phyloP scores from a whole-genome alignment of 1,140 invertebrate genomes.

The Holcopasites calliopsidis region DNA sequence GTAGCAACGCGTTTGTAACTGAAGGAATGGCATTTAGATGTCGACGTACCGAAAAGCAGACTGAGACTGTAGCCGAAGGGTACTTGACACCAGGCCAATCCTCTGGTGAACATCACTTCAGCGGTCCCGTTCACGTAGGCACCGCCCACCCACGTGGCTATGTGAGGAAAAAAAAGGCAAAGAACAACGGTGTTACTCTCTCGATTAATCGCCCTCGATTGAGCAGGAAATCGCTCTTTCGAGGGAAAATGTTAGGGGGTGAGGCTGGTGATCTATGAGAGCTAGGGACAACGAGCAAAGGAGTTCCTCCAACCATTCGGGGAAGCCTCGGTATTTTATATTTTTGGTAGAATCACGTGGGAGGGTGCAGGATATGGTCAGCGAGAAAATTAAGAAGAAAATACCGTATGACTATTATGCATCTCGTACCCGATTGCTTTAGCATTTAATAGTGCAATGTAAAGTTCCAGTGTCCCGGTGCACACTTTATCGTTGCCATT shows the following conservation, averaged over 20 bases:
- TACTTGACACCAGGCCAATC: constrained; percentile 89
- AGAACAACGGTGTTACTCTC: background rate
- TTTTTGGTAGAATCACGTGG: too few species aligned
- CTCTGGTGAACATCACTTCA: constrained; percentile 85
- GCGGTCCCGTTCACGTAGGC: constrained; percentile 92
- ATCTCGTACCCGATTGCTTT: too few species aligned
- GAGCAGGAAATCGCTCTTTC: constrained; percentile 35
- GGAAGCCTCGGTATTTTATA: too few species aligned
- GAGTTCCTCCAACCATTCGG: too few species aligned
- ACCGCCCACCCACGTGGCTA: constrained; percentile 91
- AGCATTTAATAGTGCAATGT: too few species aligned
- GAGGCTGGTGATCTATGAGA: constrained; percentile 17
- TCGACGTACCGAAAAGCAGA: constrained; percentile 84
- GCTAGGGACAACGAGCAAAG: too few species aligned
- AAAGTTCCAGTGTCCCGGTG: too few species aligned
- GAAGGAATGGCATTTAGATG: background rate
- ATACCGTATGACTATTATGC: too few species aligned
- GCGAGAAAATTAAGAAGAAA: too few species aligned
- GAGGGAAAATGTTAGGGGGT: constrained; percentile 30
- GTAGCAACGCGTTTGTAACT: background rate
- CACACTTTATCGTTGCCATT: too few species aligned
- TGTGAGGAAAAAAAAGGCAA: background rate
- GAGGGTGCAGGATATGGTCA: too few species aligned
- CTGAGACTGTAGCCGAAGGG: constrained; percentile 90
- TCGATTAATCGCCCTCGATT: constrained; percentile 22